Evolutionary conservation across 2,797 vertebrate species (phyloP), one percentile per base, ranked within the genome.

Genomic region (Catamblyrhynchus diadema): DNA sequence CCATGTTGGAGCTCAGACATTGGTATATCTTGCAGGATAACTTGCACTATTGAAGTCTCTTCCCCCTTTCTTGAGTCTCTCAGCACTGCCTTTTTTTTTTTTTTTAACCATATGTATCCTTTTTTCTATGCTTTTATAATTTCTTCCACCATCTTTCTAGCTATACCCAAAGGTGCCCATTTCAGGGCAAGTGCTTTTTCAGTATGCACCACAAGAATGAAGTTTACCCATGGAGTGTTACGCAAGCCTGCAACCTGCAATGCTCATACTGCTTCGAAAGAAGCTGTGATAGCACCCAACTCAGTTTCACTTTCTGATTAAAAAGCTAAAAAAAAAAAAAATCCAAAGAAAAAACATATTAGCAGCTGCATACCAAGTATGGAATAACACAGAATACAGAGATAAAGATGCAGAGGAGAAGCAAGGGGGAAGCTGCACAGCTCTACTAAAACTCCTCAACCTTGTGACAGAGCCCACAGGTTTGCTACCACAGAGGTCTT

Each of bases 281-380:
- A 7, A 74, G 32, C 21, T 45, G 19, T 8, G 14, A 53, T 60
- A 73, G 37, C 30, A 71, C 8, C 12, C 47, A 60, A 2, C 3
- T 30, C 7, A 21, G 44, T 44, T 86, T 66, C 25, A 37, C 8
- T 9, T 28, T 57, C 83, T 47, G 13, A 74, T 83, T 81, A 74
- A 56, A 88, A 83, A 87, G 25, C 16, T 21, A 11, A 56, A 72
- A 91, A 27, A 45, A 44, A 41, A 77, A 33, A 33, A 32, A 33
- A 45, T 2, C 9, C 33, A 64, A 23, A 66, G 32, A 35, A 66
- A 72, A 64, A n/a, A 4, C 0, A 0, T 33, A 61, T 28, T 35
- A 56, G n/a, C 37, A 78, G 37, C 45, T 45, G 39, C 21, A 65
- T 10, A 65, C 11, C 19, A 70, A 6, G 27, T 39, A 71, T 14